Evolutionary conservation across 2,797 vertebrate species (phyloP), one percentile per base, ranked within the genome.

Genomic region (Pantherophis alleghaniensis): DNA sequence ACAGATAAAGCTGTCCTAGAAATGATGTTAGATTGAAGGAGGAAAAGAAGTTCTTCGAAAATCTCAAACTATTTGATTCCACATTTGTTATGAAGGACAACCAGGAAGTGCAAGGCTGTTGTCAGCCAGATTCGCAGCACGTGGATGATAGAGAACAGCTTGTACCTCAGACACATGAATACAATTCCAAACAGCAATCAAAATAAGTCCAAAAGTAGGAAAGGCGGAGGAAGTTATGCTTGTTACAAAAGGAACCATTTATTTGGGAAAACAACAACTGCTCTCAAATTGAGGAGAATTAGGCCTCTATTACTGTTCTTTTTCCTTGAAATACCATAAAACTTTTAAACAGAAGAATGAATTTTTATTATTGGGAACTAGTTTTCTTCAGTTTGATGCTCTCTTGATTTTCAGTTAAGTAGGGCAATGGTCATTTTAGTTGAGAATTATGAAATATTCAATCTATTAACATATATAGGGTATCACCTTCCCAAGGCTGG

Each of bases 201-300:
- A 93, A 96, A 96, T 96, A 92, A 95, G 88, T 88, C 93, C 93
- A 93, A 89, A 97, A 88, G 55, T 12, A 74, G 92, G 93, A 89
- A 66, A 92, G 91, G 96, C 91, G 13, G 59, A 92, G 47, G 55
- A 74, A 93, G 66, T 22, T 94, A 37, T 28, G 57, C 88, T 89
- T 94, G 94, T 93, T 93, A 87, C 37, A 93, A 26, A 94, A 91
- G 69, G 12, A 96, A 94, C 88, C 56, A 90, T 24, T 94, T 95
- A n/a, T 91, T 93, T 94, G n/a, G 88, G 92, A 91, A 94, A 94
- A 26, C 86, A 16, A 86, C 86, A 94, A 95, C 87, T 92, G 91
- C 2, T 87, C 13, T 51, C 90, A 90, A 79, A 87, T 4, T 53
- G 53, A n/a, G 91, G 89, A 59, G 91, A 11, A 69, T 93, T 1